phyloP scores from a whole-genome alignment of 2,113 vertebrate genomes.

The Oncorhynchus mykiss region DNA sequence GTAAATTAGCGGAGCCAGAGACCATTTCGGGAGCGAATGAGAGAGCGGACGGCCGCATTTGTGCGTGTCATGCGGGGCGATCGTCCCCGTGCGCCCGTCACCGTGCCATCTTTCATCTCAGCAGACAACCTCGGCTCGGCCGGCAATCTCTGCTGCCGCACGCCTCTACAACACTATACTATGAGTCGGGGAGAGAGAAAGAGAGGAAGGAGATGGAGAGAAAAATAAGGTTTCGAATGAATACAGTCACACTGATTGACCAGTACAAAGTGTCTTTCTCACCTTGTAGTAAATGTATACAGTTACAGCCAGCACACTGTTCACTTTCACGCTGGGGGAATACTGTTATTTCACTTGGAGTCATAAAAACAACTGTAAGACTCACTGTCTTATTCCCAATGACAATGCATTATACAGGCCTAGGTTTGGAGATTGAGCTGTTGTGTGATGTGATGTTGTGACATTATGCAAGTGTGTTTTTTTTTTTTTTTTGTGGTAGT shows the following conservation, averaged over 20 bases:
- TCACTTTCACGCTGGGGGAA: conserved; percentile 61
- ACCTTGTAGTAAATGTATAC: conserved; percentile 32
- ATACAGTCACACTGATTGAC: conserved; percentile 8
- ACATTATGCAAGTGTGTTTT: conserved; percentile 3
- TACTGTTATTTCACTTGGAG: conserved; percentile 63
- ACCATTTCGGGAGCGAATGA: conserved; percentile 83
- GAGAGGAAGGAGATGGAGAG: conserved; percentile 8
- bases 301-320: conserved; percentile 51
- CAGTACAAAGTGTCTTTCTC: not conserved
- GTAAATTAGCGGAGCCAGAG: conserved; percentile 98
- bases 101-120: conserved; percentile 96
- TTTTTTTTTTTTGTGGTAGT: not conserved
- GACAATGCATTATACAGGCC: conserved; percentile 53
- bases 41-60: conserved; percentile 80
- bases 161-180: conserved; percentile 49
- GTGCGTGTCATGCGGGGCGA: conserved; percentile 84
- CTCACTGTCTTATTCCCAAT: conserved; percentile 62
- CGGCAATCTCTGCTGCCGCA: conserved; percentile 79
- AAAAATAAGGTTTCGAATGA: not conserved
- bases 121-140: conserved; percentile 86
- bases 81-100: conserved; percentile 87
- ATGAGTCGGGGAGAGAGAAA: conserved; percentile 12
- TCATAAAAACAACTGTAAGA: conserved; percentile 51
- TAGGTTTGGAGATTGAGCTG: conserved; percentile 47
- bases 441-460: conserved; percentile 8